Evolutionary conservation across 2,113 vertebrate genomes (phyloP).

Genomic region (Macquaria ambigua): DNA sequence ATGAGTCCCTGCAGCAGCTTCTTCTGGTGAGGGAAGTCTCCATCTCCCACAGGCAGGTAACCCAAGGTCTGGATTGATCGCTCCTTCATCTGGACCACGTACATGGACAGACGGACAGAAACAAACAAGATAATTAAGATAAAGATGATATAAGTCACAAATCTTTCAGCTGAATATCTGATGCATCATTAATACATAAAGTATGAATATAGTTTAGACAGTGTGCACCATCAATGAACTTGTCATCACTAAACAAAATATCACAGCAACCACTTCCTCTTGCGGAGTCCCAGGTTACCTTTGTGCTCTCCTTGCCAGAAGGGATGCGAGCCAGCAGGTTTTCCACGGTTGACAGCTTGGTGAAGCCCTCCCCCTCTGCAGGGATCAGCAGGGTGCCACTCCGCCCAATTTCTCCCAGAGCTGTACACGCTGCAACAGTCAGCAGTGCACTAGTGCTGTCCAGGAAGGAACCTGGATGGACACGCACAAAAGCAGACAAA

Average conservation of each 20-base stretch:
- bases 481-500: slow-evolving; percentile 1
- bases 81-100: slow-evolving; percentile 93
- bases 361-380: slow-evolving; percentile 90
- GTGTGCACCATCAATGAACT: background rate
- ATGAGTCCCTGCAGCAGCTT: slow-evolving; percentile 95
- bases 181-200: background rate
- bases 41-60: slow-evolving; percentile 96
- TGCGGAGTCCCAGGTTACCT: slow-evolving; percentile 80
- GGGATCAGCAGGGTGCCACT: slow-evolving; percentile 92
- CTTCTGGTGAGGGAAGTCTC: slow-evolving; percentile 94
- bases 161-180: background rate
- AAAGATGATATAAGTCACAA: background rate
- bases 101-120: slow-evolving; percentile 13
- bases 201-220: background rate
- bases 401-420: slow-evolving; percentile 95
- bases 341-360: slow-evolving; percentile 92
- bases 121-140: background rate
- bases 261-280: background rate
- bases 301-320: slow-evolving; percentile 95
- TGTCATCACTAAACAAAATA: background rate
- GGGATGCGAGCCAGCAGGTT: slow-evolving; percentile 92
- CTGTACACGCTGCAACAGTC: slow-evolving; percentile 91
- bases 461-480: slow-evolving; percentile 90
- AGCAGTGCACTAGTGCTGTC: slow-evolving; percentile 90
- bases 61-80: slow-evolving; percentile 94